Evolutionary conservation across 2,113 vertebrate genomes (phyloP).

Genomic region (Chiloscyllium plagiosum): DNA sequence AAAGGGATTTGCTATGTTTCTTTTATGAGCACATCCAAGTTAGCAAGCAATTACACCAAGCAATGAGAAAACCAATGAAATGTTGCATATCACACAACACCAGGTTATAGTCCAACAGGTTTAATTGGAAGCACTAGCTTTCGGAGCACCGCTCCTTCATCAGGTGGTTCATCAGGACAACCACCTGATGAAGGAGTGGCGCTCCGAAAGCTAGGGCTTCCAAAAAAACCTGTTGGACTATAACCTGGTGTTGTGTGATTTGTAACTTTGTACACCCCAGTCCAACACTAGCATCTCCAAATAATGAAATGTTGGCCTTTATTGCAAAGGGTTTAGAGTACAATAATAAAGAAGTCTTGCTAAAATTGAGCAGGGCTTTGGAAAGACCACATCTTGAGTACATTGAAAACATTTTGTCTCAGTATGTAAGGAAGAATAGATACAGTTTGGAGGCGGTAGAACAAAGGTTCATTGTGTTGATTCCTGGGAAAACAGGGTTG

Average conservation of each 20-base stretch:
- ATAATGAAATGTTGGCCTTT: neutral
- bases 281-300: too few species aligned
- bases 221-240: too few species aligned
- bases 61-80: neutral
- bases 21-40: neutral
- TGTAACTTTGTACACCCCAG: too few species aligned
- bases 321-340: neutral
- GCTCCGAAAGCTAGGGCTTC: too few species aligned
- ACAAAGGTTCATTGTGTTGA: neutral
- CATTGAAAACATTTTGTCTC: neutral
- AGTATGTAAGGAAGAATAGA: neutral
- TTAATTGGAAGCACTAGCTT: too few species aligned
- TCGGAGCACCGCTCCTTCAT: too few species aligned
- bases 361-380: neutral
- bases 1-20: neutral
- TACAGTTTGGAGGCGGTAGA: neutral
- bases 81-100: neutral
- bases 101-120: too few species aligned
- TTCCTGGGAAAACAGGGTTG: neutral
- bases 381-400: neutral
- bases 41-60: neutral
- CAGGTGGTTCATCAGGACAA: too few species aligned
- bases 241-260: too few species aligned
- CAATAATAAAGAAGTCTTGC: neutral
- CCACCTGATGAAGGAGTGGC: too few species aligned